Conservation (phyloP, 2,797 vertebrate genomes). For the Megaceryle alcyon region DNA sequence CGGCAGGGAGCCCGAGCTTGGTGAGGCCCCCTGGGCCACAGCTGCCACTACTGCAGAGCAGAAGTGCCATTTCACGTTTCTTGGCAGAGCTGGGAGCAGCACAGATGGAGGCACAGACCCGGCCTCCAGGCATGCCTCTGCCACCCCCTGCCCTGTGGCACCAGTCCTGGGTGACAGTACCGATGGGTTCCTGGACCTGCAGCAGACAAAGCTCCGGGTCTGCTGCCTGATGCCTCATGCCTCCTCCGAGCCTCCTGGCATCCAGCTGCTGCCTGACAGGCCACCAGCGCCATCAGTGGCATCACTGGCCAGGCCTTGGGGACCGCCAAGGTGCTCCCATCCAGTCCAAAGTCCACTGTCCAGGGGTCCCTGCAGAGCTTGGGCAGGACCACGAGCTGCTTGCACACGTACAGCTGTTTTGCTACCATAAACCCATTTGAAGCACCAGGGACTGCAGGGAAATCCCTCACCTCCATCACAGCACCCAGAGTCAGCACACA, state of each 20-base stretch:
- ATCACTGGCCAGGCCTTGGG: background rate
- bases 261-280: background rate
- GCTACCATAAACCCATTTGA: background rate
- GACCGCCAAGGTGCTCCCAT: background rate
- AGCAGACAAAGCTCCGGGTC: background rate
- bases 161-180: background rate
- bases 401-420: fast-evolving
- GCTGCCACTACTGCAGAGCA: background rate
- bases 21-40: background rate
- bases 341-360: background rate
- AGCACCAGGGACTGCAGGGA: background rate
- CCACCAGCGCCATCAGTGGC: background rate
- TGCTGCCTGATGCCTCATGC: background rate
- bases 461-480: background rate
- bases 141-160: background rate
- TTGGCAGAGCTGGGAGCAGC: conserved; percentile 41
- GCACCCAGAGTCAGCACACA: fast-evolving
- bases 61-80: conserved; percentile 52
- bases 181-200: fast-evolving
- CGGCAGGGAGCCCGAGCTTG: background rate
- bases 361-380: fast-evolving
- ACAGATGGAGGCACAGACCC: conserved; percentile 21
- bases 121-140: background rate
- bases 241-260: background rate
- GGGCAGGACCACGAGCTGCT: background rate